These are phyloP conservation scores for Monopis laevigella DNA, from an alignment of 2,888 invertebrate species.

Conservation along the genomic window DNA sequence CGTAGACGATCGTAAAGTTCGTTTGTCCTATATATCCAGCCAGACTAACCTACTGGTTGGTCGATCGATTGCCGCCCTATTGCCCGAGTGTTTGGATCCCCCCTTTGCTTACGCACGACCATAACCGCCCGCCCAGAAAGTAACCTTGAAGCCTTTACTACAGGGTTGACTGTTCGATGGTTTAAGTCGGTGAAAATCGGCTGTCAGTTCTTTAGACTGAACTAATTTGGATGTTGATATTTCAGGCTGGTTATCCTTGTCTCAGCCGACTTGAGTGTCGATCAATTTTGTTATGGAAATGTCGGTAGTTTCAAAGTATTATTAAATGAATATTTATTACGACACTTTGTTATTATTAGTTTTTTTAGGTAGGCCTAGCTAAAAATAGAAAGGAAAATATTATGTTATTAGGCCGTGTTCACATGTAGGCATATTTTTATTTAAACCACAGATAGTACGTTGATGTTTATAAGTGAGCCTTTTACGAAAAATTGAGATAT, in stretches of 20 bases:
- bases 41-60: slow-evolving; percentile 33
- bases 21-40: slow-evolving; percentile 50
- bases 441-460: too few relatives aligned
- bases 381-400: too few relatives aligned
- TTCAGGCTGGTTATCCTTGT: background rate
- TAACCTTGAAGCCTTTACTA: slow-evolving; percentile 27
- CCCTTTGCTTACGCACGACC: slow-evolving; percentile 18
- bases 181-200: slow-evolving; percentile 16
- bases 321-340: too few relatives aligned
- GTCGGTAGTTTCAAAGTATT: background rate
- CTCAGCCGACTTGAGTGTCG: background rate
- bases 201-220: background rate
- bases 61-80: slow-evolving; percentile 58
- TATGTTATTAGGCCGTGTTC: too few relatives aligned
- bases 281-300: slow-evolving; percentile 3
- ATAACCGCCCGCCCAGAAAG: slow-evolving; percentile 10
- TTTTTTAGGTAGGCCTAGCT: too few relatives aligned
- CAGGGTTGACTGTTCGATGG: slow-evolving; percentile 33
- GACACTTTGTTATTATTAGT: too few relatives aligned
- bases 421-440: too few relatives aligned
- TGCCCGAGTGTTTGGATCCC: slow-evolving; percentile 32
- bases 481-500: too few relatives aligned
- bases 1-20: slow-evolving; percentile 32
- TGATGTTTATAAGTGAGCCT: too few relatives aligned
- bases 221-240: slow-evolving; percentile 9